phyloP scores from a whole-genome alignment of 2,888 invertebrate species.

The Pristionchus entomophagus region DNA sequence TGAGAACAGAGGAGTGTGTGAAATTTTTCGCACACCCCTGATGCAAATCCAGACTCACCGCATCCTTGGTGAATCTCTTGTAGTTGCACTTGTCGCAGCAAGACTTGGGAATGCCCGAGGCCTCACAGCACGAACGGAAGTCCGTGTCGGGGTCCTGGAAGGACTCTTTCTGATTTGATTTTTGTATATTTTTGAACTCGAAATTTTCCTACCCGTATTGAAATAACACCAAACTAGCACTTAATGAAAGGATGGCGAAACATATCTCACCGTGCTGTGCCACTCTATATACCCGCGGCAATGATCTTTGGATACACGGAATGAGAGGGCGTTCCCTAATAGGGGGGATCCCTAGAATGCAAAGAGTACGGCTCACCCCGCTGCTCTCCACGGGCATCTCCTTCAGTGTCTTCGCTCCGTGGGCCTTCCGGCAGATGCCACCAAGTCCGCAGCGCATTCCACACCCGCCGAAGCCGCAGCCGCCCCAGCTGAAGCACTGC shows the following conservation, averaged over 20 bases:
- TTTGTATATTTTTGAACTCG: not conserved
- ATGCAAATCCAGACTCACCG: not conserved
- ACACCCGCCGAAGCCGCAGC: conserved; percentile 44
- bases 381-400: not conserved
- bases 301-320: too few relatives aligned
- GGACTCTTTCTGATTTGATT: not conserved
- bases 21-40: too few relatives aligned
- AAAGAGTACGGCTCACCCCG: not conserved
- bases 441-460: conserved; percentile 17
- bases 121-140: conserved; percentile 51
- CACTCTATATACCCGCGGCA: not conserved
- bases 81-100: conserved; percentile 57
- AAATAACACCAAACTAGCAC: not conserved
- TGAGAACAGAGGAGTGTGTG: not conserved
- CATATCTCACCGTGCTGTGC: not conserved
- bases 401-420: conserved; percentile 37
- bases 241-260: not conserved
- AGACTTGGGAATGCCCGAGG: conserved; percentile 50
- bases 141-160: conserved; percentile 50
- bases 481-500: conserved; percentile 46
- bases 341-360: too few relatives aligned
- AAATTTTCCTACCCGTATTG: not conserved
- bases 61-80: conserved; percentile 52
- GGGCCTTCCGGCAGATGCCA: conserved; percentile 27
- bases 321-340: too few relatives aligned